These are phyloP conservation scores for Heterocephalus glaber DNA, from an alignment of 2,113 vertebrate species.

Conservation along the genomic window DNA sequence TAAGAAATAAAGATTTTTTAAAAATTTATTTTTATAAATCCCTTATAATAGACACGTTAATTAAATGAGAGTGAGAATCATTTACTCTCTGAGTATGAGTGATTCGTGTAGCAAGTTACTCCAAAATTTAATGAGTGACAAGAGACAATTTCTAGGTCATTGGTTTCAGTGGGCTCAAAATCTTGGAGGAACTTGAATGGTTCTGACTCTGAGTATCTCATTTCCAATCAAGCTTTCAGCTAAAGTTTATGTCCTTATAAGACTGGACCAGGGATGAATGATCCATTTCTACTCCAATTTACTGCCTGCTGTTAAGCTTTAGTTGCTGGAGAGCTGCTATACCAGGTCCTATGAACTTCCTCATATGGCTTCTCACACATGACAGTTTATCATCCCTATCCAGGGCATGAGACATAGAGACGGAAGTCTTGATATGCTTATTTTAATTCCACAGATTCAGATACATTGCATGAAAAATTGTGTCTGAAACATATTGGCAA, in stretches of 20 bases:
- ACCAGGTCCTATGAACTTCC: fast-evolving
- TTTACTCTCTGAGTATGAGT: neutral
- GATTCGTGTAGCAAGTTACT: neutral
- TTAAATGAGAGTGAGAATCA: neutral
- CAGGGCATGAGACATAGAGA: neutral
- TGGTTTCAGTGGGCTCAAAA: neutral
- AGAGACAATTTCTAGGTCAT: neutral
- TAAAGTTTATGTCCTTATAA: neutral
- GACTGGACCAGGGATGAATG: fast-evolving
- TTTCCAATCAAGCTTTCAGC: neutral
- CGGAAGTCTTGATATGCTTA: neutral
- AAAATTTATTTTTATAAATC: neutral
- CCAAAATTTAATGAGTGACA: neutral
- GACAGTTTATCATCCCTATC: neutral
- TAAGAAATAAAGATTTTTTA: neutral
- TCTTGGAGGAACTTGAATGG: neutral
- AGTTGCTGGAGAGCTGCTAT: neutral
- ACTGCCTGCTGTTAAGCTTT: too few species aligned
- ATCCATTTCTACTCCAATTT: neutral
- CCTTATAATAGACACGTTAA: neutral
- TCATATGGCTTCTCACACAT: neutral
- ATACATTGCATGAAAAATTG: neutral
- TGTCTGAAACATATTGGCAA: neutral
- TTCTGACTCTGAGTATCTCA: neutral
- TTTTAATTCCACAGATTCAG: neutral